Evolutionary conservation across 2,113 vertebrate genomes (phyloP).

Genomic region (Toxotes jaculatrix): DNA sequence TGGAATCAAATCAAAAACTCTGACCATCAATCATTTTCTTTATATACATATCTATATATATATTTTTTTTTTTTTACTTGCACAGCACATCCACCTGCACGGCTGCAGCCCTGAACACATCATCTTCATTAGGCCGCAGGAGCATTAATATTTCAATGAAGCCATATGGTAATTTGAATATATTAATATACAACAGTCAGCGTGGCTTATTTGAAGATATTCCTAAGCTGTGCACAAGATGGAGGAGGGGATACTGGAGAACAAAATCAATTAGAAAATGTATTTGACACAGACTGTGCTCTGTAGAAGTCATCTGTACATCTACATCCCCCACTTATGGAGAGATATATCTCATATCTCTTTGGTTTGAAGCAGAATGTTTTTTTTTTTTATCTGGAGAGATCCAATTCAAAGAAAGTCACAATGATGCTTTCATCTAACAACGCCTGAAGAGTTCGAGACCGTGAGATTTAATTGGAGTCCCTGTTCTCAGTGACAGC

Average conservation of each 20-base stretch:
- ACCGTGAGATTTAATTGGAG: slow-evolving; percentile 32
- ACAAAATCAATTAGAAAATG: slow-evolving; percentile 20
- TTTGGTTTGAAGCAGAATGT: slow-evolving; percentile 8
- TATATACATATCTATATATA: too few relatives aligned
- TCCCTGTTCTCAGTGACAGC: slow-evolving; percentile 15
- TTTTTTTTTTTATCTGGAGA: slow-evolving; percentile 15
- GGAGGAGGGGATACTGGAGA: slow-evolving; percentile 29
- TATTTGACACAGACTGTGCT: slow-evolving; percentile 9
- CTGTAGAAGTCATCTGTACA: neutral
- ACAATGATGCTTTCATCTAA: slow-evolving; percentile 18
- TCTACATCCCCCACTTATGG: neutral
- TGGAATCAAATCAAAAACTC: too few relatives aligned
- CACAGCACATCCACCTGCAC: slow-evolving; percentile 20
- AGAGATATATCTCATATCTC: neutral
- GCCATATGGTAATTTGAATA: slow-evolving; percentile 66
- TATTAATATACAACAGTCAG: slow-evolving; percentile 66
- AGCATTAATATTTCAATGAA: slow-evolving; percentile 79
- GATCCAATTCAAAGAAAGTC: slow-evolving; percentile 1
- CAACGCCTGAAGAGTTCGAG: neutral
- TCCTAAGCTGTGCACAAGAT: slow-evolving; percentile 22
- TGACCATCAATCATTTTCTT: too few relatives aligned
- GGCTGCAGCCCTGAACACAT: slow-evolving; percentile 12
- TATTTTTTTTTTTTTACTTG: neutral
- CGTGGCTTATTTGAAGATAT: slow-evolving; percentile 42
- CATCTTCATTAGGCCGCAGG: slow-evolving; percentile 55